These are phyloP conservation scores for Anorthoa munda DNA, from an alignment of 2,888 invertebrate genomes.

Conservation along the genomic window DNA sequence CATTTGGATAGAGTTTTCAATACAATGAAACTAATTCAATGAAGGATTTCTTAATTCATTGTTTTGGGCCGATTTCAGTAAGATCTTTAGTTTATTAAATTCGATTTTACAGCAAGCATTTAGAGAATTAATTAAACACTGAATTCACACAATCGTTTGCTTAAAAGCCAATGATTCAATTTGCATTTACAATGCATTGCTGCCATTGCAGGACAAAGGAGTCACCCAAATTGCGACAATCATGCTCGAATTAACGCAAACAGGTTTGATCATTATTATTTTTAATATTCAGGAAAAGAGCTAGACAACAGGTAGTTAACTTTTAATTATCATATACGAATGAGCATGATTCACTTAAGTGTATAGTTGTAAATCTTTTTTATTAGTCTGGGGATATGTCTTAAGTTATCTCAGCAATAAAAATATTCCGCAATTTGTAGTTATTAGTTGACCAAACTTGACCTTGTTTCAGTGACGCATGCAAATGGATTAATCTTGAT, in stretches of 20 bases:
- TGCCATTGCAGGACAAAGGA: neutral
- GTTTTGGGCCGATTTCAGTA: no score
- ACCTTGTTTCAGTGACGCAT: constrained; percentile 44
- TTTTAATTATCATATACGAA: constrained; percentile 31
- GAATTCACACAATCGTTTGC: neutral
- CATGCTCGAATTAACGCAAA: neutral
- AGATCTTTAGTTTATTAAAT: no score
- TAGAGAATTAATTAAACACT: neutral
- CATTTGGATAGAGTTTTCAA: no score
- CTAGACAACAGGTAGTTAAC: constrained; percentile 20
- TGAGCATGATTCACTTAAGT: constrained; percentile 40
- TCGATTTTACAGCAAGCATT: neutral
- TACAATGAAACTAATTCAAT: neutral
- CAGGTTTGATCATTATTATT: neutral
- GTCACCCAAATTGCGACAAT: neutral
- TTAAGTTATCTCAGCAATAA: constrained; percentile 25
- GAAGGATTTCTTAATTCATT: neutral
- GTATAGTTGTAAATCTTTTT: constrained; percentile 33
- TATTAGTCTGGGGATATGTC: constrained; percentile 38
- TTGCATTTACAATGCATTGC: neutral
- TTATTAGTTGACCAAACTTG: constrained; percentile 61
- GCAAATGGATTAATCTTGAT: constrained; percentile 29
- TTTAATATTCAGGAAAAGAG: constrained; percentile 31
- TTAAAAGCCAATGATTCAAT: neutral
- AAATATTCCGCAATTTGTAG: constrained; percentile 56